Evolutionary conservation across 2,113 vertebrate species (phyloP), one percentile per base, ranked within the genome.

Genomic region (Rattus norvegicus): DNA sequence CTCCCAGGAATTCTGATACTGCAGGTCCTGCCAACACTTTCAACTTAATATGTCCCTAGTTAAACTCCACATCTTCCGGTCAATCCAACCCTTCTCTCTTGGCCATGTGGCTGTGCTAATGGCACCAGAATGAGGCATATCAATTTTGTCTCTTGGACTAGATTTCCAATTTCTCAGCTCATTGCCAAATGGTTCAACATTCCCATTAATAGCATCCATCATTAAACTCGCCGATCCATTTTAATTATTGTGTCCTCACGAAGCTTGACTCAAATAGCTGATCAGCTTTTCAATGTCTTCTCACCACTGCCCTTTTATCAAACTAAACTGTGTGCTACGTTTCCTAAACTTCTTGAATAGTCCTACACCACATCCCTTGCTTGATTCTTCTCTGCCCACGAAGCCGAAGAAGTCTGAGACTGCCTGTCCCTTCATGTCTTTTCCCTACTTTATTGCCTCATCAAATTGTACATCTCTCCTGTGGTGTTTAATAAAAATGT

Each of bases 71-170:
- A 47, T 91, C 72, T 91, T 47, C 22, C 52, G 75, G 69, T 84
- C 59, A 79, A 70, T 19, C 73, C 30, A 80, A 11, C 36, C 39
- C 43, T 87, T 91, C 65, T 54, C 86, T 81, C 61, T 77, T 63
- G 20, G 69, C 79, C 54, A 72, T n/a, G 36, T 24, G 9, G 12
- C 39, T 86, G 65, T 77, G 22, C 33, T 95, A 67, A 88, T 93
- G 89, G 49, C 39, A 88, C n/a, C 28, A 88, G 69, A 70, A 92
- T 92, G 95, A 84, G 75, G 80, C 59, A n/a, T 39, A 92, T 88
- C 73, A 93, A 16, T 94, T 87, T 77, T 39, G 70, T 16, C 88
- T 67, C 77, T 81, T 86, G n/a, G 7, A 75, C 80, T 79, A n/a
- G 39, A 56, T 63, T 65, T 24, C 10, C 88, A 63, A 72, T 90